Percentiles rank a stretch among this genome's conserved stretches.
These are phyloP conservation scores for Lamprotornis superbus DNA, from an alignment of 2,113 vertebrate genomes.

Conservation along the genomic window DNA sequence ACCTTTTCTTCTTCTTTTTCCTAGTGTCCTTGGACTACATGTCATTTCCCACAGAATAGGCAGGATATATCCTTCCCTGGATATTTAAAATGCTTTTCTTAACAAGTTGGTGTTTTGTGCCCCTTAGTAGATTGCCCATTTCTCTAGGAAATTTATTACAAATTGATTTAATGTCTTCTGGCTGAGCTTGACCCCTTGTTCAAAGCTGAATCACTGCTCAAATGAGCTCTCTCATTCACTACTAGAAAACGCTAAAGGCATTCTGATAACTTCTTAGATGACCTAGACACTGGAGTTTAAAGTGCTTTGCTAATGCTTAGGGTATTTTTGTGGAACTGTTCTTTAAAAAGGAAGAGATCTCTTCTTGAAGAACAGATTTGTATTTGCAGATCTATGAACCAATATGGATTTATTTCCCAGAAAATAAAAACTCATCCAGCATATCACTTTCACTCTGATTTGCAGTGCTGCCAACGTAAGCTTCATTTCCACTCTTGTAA, in stretches of 20 bases:
- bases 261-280: neutral
- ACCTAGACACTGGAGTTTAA: neutral
- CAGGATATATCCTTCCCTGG: neutral
- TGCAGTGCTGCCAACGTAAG: neutral
- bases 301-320: neutral
- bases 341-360: neutral
- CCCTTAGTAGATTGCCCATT: neutral
- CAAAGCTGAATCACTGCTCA: neutral
- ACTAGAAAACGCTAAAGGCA: neutral
- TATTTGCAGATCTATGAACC: neutral
- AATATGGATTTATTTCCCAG: neutral
- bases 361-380: neutral
- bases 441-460: neutral
- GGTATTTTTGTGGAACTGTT: neutral
- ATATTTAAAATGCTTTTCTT: neutral
- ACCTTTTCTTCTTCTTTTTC: neutral
- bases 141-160: neutral
- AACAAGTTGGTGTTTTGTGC: neutral
- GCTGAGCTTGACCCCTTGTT: neutral
- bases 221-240: neutral
- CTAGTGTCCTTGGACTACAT: neutral
- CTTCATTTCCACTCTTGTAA: neutral
- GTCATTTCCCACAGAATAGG: neutral
- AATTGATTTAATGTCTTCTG: constrained; percentile 22
- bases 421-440: neutral